A percentile compares a stretch with the other conserved stretches of the same genome.
Evolutionary conservation across 2,888 invertebrate species (phyloP).

Genomic region (Iselma pallidipennis): DNA sequence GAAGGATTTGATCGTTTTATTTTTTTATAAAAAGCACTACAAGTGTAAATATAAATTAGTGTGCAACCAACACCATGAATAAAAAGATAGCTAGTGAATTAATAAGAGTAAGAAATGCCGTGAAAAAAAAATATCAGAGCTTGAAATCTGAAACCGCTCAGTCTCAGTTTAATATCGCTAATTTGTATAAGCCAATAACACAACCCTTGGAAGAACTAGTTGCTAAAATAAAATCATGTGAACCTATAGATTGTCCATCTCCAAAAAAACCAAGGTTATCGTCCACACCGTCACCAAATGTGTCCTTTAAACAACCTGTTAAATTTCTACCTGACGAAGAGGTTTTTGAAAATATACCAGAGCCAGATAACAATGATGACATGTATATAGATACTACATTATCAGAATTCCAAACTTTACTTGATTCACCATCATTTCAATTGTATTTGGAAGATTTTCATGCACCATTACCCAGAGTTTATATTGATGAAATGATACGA

Average conservation of each 20-base stretch:
- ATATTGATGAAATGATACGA: conserved; percentile 8
- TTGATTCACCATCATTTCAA: neutral
- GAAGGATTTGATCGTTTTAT: conserved; percentile 13
- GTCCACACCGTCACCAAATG: neutral
- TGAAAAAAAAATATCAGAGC: conserved; percentile 3
- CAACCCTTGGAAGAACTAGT: neutral
- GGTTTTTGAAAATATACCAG: neutral
- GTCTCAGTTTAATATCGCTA: too few relatives aligned
- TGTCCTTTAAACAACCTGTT: neutral
- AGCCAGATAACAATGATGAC: conserved; percentile 8
- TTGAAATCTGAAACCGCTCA: too few relatives aligned
- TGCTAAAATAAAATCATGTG: neutral
- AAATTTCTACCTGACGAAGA: neutral
- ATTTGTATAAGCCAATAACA: too few relatives aligned
- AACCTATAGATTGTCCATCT: neutral
- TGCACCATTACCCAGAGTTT: conserved; percentile 19
- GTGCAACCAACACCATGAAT: neutral
- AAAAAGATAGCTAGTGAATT: neutral
- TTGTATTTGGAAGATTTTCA: conserved; percentile 8
- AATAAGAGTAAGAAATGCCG: neutral
- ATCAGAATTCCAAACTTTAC: neutral
- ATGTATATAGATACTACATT: neutral
- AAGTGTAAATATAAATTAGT: neutral
- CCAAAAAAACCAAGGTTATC: neutral
- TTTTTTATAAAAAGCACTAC: too few relatives aligned